Conservation (phyloP, 2,888 invertebrate species). For the Epirrhoe alternata region DNA sequence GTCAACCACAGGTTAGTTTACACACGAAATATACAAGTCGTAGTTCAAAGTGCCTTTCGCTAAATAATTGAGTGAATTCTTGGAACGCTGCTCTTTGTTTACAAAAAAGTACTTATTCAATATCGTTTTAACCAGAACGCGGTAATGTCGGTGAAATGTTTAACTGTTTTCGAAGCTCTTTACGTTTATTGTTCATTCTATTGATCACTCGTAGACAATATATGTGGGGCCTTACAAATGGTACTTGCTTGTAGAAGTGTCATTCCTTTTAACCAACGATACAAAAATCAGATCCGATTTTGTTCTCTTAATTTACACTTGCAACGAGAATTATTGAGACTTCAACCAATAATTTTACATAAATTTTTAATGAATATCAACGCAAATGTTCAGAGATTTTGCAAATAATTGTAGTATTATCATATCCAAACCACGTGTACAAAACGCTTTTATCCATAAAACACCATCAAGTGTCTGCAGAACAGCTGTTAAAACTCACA, state of each 20-base stretch:
- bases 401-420: neutral
- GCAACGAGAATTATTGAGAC: too few species aligned
- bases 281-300: too few species aligned
- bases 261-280: too few species aligned
- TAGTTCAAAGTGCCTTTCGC: conserved; percentile 1
- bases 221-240: too few species aligned
- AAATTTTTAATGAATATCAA: neutral
- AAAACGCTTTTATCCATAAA: neutral
- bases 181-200: too few species aligned
- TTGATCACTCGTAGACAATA: too few species aligned
- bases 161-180: neutral
- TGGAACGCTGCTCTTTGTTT: conserved; percentile 1
- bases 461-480: neutral
- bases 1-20: neutral
- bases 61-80: conserved; percentile 2
- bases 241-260: too few species aligned
- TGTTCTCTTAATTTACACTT: too few species aligned
- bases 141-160: neutral
- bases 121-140: neutral
- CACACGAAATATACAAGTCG: neutral
- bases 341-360: neutral
- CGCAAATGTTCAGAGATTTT: neutral
- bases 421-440: neutral
- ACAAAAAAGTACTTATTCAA: neutral
- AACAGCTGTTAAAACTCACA: conserved; percentile 8